Evolutionary conservation across 1,140 invertebrate genomes (phyloP), one percentile per base, ranked within the genome.

Genomic region (Globodera rostochiensis): DNA sequence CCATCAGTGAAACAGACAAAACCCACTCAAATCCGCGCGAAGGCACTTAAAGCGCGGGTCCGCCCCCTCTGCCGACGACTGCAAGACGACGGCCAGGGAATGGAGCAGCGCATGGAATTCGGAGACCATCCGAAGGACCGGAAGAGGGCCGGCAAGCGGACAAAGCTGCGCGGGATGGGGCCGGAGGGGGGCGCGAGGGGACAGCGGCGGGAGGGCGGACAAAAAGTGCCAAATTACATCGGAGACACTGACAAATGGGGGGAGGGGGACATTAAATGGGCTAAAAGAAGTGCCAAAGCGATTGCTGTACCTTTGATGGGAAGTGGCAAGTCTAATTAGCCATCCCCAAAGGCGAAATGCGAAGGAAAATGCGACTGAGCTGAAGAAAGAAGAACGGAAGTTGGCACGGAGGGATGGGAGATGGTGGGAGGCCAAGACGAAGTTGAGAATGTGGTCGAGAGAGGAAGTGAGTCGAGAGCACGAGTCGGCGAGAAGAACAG

Each of bases 281-380:
- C 25, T 36, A 36, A 36, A 36, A 13, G n/a, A 66, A 21, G 60
- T 66, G 13, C 60, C 60, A 21, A 21, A 66, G 95, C 94, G 87
- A 97, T 96, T 94, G 95, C 97, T 93, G 53, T 7, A 95, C 94
- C 90, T 96, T 95, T 0, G 95, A 96, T 3, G 86, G 11, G 84
- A 76, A 9, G 86, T 89, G n/a, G 97, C 95, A 80, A 94, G 95
- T 82, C 95, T 92, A 4, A 98, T 91, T 6, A 99, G 90, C 96
- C 96, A 99, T 90, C 97, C 97, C 74, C 98, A 92, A 0, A 95
- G 95, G 93, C 96, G 87, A 36, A 95, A 93, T 1, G 94, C 95
- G 88, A 95, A 95, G 9, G 95, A 94, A 82, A 95, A 91, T 88
- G 94, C 95, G 1, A 94, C 93, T 8, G 95, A 94, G 86, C 95